Evolutionary conservation across 2,113 vertebrate species (phyloP).

Genomic region (Eira barbara): DNA sequence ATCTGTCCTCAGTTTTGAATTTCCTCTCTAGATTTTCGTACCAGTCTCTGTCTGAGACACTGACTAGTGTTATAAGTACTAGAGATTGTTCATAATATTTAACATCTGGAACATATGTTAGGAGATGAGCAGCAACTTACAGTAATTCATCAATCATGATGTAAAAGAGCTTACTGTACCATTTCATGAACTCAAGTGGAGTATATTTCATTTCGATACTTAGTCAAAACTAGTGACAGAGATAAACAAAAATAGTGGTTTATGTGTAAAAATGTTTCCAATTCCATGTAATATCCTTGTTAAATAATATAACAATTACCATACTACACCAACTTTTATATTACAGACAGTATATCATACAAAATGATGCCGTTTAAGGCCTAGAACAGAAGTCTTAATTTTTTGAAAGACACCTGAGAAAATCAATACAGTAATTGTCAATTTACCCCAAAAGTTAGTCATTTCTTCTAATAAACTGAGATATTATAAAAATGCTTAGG

Average conservation of each 20-base stretch:
- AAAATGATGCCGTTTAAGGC: background rate
- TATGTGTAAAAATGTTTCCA: slow-evolving; percentile 1
- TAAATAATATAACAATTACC: background rate
- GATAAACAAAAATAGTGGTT: background rate
- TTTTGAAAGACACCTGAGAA: slow-evolving; percentile 37
- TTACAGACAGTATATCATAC: background rate
- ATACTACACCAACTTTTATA: background rate
- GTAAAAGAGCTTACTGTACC: slow-evolving; percentile 32
- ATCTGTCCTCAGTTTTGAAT: background rate
- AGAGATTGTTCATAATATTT: slow-evolving; percentile 33
- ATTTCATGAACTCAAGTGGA: slow-evolving; percentile 43
- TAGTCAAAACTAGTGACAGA: slow-evolving; percentile 10
- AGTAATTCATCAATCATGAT: slow-evolving; percentile 54
- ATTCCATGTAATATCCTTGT: background rate
- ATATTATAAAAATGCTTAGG: background rate
- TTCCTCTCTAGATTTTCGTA: slow-evolving; percentile 24
- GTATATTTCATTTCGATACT: slow-evolving; percentile 48
- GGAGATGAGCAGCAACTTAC: slow-evolving; percentile 31
- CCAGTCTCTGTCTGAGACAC: background rate
- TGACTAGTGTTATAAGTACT: slow-evolving; percentile 30
- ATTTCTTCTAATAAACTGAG: slow-evolving; percentile 29
- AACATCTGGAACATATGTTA: slow-evolving; percentile 59
- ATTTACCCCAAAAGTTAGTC: background rate
- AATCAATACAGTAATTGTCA: slow-evolving; percentile 12
- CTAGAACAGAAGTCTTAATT: background rate